These are phyloP conservation scores for Oreochromis aureus DNA, from an alignment of 2,113 vertebrate species.

Conservation along the genomic window DNA sequence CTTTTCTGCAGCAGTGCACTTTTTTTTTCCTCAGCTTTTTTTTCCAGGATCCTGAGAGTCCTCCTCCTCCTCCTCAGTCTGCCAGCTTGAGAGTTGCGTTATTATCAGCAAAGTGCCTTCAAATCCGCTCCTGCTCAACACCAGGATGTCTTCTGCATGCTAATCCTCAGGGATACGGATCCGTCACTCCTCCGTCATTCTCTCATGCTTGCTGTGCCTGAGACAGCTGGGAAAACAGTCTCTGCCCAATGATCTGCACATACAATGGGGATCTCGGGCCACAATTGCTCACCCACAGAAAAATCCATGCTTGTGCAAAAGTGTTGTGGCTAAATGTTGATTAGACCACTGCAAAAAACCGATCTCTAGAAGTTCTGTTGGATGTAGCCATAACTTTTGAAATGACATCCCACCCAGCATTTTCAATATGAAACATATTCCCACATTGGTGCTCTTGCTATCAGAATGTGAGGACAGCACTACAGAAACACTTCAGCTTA, in stretches of 20 bases:
- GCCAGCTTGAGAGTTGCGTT: constrained; percentile 51
- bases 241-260: constrained; percentile 21
- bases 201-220: constrained; percentile 67
- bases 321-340: neutral
- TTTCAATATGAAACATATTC: neutral
- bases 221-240: constrained; percentile 78
- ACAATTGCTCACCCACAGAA: neutral
- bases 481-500: neutral
- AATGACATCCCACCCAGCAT: neutral
- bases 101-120: constrained; percentile 78
- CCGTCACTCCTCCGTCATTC: constrained; percentile 63
- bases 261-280: constrained; percentile 30
- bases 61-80: constrained; percentile 31
- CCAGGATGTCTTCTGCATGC: constrained; percentile 68
- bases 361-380: neutral
- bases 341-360: neutral
- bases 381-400: neutral
- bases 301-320: neutral
- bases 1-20: constrained; percentile 27
- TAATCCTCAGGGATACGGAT: constrained; percentile 71
- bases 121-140: constrained; percentile 70
- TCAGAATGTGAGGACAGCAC: neutral
- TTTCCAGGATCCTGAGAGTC: constrained; percentile 2
- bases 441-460: neutral
- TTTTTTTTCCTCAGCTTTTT: neutral